phyloP scores from a whole-genome alignment of 1,140 invertebrate genomes.

The Zeugodacus cucurbitae region DNA sequence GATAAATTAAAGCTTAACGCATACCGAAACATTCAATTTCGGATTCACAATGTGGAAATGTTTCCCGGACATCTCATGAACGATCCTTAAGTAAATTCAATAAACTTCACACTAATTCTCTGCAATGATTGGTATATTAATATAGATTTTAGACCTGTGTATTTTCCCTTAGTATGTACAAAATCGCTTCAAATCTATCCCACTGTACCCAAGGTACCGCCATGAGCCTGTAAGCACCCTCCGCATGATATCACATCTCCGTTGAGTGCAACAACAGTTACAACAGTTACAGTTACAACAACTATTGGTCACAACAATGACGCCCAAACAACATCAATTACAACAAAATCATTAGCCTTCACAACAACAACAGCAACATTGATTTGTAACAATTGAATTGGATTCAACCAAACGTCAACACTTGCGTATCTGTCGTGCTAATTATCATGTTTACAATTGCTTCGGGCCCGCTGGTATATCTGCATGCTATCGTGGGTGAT shows the following conservation, averaged over 20 bases:
- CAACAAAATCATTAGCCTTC: neutral
- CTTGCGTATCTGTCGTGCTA: constrained; percentile 10
- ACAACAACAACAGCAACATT: neutral
- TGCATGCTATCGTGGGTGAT: neutral
- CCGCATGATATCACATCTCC: neutral
- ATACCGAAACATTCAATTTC: too few relatives aligned
- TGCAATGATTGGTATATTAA: too few relatives aligned
- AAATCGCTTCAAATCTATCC: too few relatives aligned
- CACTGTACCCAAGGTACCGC: neutral
- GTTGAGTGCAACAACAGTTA: neutral
- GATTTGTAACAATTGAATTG: neutral
- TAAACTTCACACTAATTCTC: too few relatives aligned
- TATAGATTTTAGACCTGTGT: too few relatives aligned
- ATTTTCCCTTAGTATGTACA: too few relatives aligned
- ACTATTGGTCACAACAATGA: neutral
- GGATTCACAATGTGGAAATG: too few relatives aligned
- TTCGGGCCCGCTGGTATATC: neutral
- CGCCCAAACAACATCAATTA: neutral
- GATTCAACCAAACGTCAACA: neutral
- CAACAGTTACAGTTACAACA: neutral
- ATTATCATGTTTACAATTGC: constrained; percentile 34
- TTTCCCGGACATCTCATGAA: too few relatives aligned
- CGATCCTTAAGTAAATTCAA: too few relatives aligned
- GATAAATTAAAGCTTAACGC: too few relatives aligned
- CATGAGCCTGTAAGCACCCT: neutral